phyloP scores from a whole-genome alignment of 2,113 vertebrate species.

The Osmerus mordax region DNA sequence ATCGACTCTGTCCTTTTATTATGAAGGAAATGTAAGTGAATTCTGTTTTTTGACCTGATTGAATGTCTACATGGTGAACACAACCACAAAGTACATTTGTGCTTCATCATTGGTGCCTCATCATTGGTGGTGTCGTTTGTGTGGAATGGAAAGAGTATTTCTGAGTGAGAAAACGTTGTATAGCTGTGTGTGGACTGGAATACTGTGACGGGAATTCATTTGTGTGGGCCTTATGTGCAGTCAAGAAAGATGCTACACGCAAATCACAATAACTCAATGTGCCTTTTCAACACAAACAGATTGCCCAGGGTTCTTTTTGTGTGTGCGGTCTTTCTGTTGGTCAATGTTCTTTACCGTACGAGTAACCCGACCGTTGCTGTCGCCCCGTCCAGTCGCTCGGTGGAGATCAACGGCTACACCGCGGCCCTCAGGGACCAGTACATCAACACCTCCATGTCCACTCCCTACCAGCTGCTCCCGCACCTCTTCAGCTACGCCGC shows the following conservation, averaged over 20 bases:
- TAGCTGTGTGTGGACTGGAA: background rate
- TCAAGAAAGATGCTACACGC: too few species aligned
- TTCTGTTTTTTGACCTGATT: background rate
- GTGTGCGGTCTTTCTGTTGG: background rate
- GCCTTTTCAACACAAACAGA: background rate
- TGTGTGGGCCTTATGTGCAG: too few species aligned
- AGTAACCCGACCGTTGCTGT: background rate
- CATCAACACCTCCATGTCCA: conserved; percentile 85
- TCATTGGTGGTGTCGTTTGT: too few species aligned
- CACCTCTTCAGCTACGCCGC: conserved; percentile 91
- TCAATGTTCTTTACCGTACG: background rate
- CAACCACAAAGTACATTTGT: too few species aligned
- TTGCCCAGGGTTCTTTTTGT: background rate
- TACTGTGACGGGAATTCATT: too few species aligned
- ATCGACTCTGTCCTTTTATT: conserved; percentile 16
- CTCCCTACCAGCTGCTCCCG: conserved; percentile 93
- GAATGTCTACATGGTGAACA: background rate
- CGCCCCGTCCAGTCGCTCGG: conserved; percentile 79
- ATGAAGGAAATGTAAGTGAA: conserved; percentile 22
- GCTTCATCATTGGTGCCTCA: too few species aligned
- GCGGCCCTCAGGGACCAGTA: conserved; percentile 92
- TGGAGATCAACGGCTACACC: conserved; percentile 91
- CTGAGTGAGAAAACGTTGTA: background rate
- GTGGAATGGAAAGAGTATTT: background rate
- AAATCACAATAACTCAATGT: too few species aligned